Evolutionary conservation across 2,888 invertebrate species (phyloP).

Genomic region (Eupithecia centaureata): DNA sequence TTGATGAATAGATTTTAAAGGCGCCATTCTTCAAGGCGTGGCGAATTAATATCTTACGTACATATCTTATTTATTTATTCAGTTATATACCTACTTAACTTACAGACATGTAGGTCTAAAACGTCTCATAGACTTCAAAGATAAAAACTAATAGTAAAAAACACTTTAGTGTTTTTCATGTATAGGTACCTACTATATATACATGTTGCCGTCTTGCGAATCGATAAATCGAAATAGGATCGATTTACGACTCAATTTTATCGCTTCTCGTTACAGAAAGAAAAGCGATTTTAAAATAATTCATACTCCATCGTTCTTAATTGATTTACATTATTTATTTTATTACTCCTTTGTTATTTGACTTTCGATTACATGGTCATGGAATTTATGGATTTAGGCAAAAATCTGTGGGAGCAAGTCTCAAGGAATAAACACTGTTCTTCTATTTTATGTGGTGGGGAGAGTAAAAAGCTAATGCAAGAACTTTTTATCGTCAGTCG

Average conservation of each 20-base stretch:
- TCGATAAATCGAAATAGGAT: conserved; percentile 48
- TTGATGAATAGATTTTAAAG: conserved; percentile 55
- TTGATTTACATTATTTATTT: conserved; percentile 47
- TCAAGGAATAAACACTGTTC: conserved; percentile 10
- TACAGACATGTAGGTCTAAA: background rate
- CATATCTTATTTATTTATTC: background rate
- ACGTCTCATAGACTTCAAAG: background rate
- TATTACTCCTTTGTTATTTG: conserved; percentile 42
- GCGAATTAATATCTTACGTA: conserved; percentile 32
- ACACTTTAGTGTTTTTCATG: background rate
- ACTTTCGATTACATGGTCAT: conserved; percentile 36
- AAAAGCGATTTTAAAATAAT: conserved; percentile 55
- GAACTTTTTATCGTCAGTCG: conserved; percentile 53
- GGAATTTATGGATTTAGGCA: conserved; percentile 28
- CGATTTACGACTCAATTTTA: conserved; percentile 65
- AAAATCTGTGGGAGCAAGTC: conserved; percentile 25
- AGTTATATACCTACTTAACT: background rate
- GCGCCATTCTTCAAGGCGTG: conserved; percentile 59
- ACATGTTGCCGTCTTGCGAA: conserved; percentile 42
- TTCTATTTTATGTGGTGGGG: conserved; percentile 36
- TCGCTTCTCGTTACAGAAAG: conserved; percentile 49
- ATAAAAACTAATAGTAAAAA: background rate
- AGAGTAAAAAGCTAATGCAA: conserved; percentile 42
- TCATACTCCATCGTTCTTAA: conserved; percentile 47
- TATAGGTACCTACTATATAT: background rate